Percentiles rank a stretch among this genome's conserved stretches.
phyloP scores from a whole-genome alignment of 2,888 invertebrate genomes.

The Piscicola geometra region DNA sequence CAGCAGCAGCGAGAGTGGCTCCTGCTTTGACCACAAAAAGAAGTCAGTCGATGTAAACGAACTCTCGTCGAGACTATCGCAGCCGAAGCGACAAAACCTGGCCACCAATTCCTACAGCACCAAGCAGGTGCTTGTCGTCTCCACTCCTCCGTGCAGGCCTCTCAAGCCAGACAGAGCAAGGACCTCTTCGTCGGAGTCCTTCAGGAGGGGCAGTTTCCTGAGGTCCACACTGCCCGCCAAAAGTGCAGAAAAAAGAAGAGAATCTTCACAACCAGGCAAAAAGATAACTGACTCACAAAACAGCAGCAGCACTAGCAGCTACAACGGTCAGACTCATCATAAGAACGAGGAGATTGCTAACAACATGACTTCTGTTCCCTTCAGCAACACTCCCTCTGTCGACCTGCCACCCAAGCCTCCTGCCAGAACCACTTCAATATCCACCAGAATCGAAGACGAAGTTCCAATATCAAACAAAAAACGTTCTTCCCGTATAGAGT shows the following conservation, averaged over 20 bases:
- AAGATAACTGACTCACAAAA: not conserved
- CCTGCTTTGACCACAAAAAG: not conserved
- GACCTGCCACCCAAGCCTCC: slow-evolving; percentile 25
- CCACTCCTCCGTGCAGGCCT: not conserved
- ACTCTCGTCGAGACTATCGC: slow-evolving; percentile 26
- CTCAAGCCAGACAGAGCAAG: not conserved
- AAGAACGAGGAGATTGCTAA: too few species aligned
- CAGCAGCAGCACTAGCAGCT: not conserved
- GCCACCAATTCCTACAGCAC: not conserved
- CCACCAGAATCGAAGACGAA: not conserved
- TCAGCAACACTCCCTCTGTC: not conserved
- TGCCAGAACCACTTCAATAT: slow-evolving; percentile 26
- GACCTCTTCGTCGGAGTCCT: slow-evolving; percentile 28
- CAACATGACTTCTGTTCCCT: too few species aligned
- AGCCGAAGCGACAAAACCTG: slow-evolving; percentile 20
- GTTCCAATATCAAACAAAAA: not conserved
- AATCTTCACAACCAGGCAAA: slow-evolving; percentile 31
- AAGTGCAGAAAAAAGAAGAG: slow-evolving; percentile 39
- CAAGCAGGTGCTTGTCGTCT: not conserved
- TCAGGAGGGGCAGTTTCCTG: slow-evolving; percentile 39
- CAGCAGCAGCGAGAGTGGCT: not conserved
- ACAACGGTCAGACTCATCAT: not conserved
- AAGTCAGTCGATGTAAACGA: slow-evolving; percentile 7
- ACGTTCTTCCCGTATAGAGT: not conserved
- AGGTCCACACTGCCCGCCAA: slow-evolving; percentile 44